Evolutionary conservation across 2,113 vertebrate genomes (phyloP).

Genomic region (Hyla sarda): DNA sequence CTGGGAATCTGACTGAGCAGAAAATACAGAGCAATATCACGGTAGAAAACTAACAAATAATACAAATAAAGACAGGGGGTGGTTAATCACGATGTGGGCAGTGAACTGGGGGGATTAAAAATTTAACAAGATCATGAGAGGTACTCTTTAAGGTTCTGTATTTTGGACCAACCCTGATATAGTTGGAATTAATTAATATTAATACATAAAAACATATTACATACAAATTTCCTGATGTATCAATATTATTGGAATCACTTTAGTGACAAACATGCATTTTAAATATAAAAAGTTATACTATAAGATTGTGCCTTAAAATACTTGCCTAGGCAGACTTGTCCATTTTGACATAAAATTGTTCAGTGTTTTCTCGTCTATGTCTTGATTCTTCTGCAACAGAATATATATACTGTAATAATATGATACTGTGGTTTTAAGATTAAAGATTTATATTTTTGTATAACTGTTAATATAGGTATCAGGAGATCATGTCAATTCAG

Average conservation of each 20-base stretch:
- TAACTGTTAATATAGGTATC: not conserved
- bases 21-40: too few species aligned
- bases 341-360: conserved; percentile 75
- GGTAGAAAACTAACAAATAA: too few species aligned
- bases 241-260: not conserved
- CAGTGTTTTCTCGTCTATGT: conserved; percentile 70
- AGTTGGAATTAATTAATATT: too few species aligned
- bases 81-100: too few species aligned
- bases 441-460: not conserved
- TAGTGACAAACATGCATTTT: not conserved
- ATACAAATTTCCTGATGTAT: not conserved
- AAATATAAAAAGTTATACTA: not conserved
- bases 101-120: too few species aligned
- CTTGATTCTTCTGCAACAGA: conserved; percentile 64
- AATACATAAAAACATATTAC: too few species aligned
- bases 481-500: too few species aligned
- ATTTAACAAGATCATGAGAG: too few species aligned
- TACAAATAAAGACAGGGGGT: too few species aligned
- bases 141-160: too few species aligned
- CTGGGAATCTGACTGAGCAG: too few species aligned
- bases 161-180: too few species aligned
- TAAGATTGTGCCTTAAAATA: conserved; percentile 55
- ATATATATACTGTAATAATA: not conserved
- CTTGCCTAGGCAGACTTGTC: conserved; percentile 77
- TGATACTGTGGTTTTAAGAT: not conserved